These are phyloP conservation scores for Sphenopsis melanotis DNA, from an alignment of 2,797 vertebrate species.

Conservation along the genomic window DNA sequence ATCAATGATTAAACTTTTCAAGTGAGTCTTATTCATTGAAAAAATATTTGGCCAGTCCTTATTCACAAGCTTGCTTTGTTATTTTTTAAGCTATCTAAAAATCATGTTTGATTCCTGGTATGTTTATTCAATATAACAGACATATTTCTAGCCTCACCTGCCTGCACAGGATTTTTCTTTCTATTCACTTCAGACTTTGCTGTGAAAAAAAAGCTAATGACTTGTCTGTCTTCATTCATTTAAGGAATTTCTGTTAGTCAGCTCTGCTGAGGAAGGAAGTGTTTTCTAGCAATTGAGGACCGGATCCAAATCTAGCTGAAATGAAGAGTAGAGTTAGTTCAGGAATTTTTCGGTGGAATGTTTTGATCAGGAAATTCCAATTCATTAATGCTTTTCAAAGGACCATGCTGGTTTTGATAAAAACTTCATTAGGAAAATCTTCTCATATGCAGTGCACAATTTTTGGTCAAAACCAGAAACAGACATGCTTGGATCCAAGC, in stretches of 20 bases:
- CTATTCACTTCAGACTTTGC: not conserved
- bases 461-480: constrained; percentile 9
- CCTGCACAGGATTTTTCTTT: not conserved
- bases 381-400: constrained; percentile 5
- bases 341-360: not conserved
- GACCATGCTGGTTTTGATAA: constrained; percentile 17
- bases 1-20: constrained; percentile 1
- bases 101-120: not conserved
- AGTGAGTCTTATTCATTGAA: not conserved
- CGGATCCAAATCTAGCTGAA: not conserved
- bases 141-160: not conserved
- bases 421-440: constrained; percentile 7
- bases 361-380: constrained; percentile 41
- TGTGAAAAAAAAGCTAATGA: not conserved
- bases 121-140: not conserved
- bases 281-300: constrained; percentile 14
- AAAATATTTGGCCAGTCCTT: constrained; percentile 28
- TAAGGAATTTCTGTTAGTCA: not conserved
- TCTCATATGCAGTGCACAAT: not conserved
- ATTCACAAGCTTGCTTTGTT: not conserved
- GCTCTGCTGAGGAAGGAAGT: not conserved
- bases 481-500: not conserved
- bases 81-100: constrained; percentile 23
- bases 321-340: not conserved
- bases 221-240: not conserved